Conservation (phyloP, 2,888 invertebrate genomes). For the Acrobasis consociella region DNA sequence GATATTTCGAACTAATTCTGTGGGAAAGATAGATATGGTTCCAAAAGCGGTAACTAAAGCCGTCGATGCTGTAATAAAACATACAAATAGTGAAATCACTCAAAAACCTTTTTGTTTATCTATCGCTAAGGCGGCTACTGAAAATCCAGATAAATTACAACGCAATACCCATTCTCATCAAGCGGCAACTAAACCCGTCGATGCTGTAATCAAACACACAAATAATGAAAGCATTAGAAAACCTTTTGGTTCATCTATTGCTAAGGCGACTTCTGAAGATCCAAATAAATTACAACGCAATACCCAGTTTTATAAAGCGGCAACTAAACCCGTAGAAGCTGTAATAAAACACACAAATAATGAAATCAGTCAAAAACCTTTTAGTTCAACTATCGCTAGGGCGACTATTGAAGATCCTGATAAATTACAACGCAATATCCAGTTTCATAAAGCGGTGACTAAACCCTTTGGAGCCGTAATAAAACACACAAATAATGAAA, state of each 20-base stretch:
- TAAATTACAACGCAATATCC: not conserved
- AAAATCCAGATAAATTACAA: not conserved
- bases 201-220: not conserved
- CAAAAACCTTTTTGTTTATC: not conserved
- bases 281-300: not conserved
- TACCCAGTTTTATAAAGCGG: not conserved
- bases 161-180: not conserved
- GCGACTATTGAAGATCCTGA: not conserved
- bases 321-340: not conserved
- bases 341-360: constrained; percentile 1
- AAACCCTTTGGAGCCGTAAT: not conserved
- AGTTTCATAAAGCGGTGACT: not conserved
- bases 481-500: not conserved
- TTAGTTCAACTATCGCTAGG: not conserved
- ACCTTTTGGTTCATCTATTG: not conserved
- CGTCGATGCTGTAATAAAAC: constrained; percentile 3
- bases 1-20: constrained; percentile 27
- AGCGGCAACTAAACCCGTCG: not conserved
- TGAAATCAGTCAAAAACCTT: not conserved
- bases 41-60: not conserved
- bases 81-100: not conserved
- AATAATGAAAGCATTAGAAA: not conserved
- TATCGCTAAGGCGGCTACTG: not conserved
- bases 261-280: not conserved
- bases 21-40: constrained; percentile 12